Conservation (phyloP, 2,888 invertebrate genomes). For the Oligia latruncula region DNA sequence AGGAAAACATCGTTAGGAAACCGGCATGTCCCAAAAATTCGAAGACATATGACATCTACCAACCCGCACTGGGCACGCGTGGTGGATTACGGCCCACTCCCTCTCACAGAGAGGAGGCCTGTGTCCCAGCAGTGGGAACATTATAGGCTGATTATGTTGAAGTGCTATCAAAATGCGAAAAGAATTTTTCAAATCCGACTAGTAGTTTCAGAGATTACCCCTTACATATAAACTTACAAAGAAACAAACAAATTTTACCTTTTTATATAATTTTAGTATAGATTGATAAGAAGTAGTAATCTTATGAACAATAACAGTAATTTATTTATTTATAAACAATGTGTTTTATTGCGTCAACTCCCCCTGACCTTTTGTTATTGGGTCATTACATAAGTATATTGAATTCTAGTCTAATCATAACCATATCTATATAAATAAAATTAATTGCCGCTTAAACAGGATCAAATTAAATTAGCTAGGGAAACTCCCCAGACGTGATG, state of each 20-base stretch:
- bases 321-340: slow-evolving; percentile 48
- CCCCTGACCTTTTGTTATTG: slow-evolving; percentile 15
- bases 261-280: neutral
- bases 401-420: neutral
- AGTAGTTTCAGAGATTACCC: neutral
- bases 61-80: no score
- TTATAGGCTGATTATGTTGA: no score
- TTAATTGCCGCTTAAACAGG: neutral
- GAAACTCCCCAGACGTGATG: neutral
- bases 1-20: no score
- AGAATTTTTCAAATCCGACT: neutral
- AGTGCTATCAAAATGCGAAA: neutral
- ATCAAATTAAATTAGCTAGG: neutral
- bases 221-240: neutral
- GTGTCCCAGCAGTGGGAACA: no score
- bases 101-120: no score
- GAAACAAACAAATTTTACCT: neutral
- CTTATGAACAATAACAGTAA: slow-evolving; percentile 28
- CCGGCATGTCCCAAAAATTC: no score
- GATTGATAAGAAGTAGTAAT: slow-evolving; percentile 33
- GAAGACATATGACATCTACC: no score
- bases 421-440: neutral
- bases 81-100: no score
- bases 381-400: slow-evolving; percentile 6
- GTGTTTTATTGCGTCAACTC: slow-evolving; percentile 39